Base-by-base conservation (phyloP, 2,797 vertebrate genomes). In the Anguilla anguilla region DNA sequence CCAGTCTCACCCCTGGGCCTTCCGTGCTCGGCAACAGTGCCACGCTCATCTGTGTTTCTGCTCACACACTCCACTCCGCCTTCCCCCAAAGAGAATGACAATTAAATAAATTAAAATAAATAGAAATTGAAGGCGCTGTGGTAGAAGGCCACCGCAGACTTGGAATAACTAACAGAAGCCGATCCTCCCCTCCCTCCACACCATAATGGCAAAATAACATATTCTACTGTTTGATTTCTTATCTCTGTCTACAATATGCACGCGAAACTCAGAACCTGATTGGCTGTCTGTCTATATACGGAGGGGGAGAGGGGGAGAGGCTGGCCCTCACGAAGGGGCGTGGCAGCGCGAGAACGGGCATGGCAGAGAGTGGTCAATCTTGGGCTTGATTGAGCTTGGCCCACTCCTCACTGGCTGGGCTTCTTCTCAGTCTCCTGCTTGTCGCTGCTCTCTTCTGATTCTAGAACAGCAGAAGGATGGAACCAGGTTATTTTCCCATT, bases 111-210 rank as follows among this genome's bases (percentile, higher is more conserved):
- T 86, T 88, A 25, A 61, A 85, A 92, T 90, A 93, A 91, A 93
- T 91, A 94, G 89, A 94, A 94, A 94, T 92, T 92, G 93, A 95
- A 96, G 95, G 94, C 93, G 94, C 92, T 94, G 94, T 94, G 95
- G 95, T 94, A 94, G 93, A 96, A 95, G 95, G 95, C 94, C 94
- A 94, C 94, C 92, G 92, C 94, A 95, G 95, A 95, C 93, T 92
- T 93, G 92, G 92, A 94, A 93, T 92, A 93, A 95, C 95, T 95
- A 94, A 94, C 91, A 88, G 89, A 94, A 90, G 93, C 91, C 91
- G 89, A 91, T 91, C 94, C 92, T 93, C 92, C 43, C 90, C 90
- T 91, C 92, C 92, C 92, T 91, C 89, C 49, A 91, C 86, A 88
- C 91, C 85, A 83, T 87, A 88, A 77, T 87, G 55, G 92, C 89